Evolutionary conservation across 1,140 invertebrate species (phyloP), one percentile per base, ranked within the genome.

Genomic region (Phocides pigmalion): DNA sequence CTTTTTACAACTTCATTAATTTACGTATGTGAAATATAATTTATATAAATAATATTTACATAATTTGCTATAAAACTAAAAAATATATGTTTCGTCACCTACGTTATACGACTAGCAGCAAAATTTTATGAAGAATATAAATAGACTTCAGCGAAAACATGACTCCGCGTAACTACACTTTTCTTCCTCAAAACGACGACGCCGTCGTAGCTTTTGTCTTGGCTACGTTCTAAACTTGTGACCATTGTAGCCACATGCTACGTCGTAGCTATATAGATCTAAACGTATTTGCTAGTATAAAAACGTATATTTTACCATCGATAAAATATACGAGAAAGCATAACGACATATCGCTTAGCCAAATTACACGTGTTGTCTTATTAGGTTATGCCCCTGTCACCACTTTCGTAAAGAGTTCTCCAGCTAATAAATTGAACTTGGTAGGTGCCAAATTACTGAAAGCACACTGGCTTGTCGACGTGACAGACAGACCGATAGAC

Each of bases 401-500:
- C 16, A 20, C 47, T 16, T 39, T 14, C 5, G 4, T 1, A 14
- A 50, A 50, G 35, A 16, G 16, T 39, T 41, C 51, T 56, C 19
- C 20, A 28, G 9, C 53, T 6, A 56, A 42, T 56, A 56, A 56
- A 56, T 56, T 14, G 3, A 14, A 16, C 28, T 54, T 42, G 8
- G 50, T 64, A 54, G 50, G 41, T 19, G 39, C 50, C 51, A 53
- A 53, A 46, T 46, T 54, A 51, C 50, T 54, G 20, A 25, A 25
- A 42, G 37, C 22, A 56, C 62, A 50, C 50, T 49, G 53, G 62
- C 39, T 62, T 50, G 39, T 44, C 53, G 53, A 56, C 53, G 53
- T 56, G 35, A 56, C 53, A 56, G 53, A 56, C 53, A 44, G 53
- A 44, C 53, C 53, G 53, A 56, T 56, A 37, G 50, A 50, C 64